Base-by-base conservation (phyloP, 2,113 vertebrate genomes). In the Rhombomys opimus region DNA sequence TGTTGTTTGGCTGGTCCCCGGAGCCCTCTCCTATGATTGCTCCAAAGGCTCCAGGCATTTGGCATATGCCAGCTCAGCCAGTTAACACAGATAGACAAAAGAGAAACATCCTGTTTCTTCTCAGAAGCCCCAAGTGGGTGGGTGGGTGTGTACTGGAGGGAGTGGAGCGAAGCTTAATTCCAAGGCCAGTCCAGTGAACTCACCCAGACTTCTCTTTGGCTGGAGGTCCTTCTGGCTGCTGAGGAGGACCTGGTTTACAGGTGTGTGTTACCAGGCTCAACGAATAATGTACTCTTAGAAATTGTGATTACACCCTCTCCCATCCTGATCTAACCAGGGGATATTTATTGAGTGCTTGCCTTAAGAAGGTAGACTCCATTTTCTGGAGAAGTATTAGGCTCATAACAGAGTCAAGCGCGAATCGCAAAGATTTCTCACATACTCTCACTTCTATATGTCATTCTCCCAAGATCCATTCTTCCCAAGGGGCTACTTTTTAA, bases 61-160 rank as follows among this genome's bases (percentile, higher is more conserved):
- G 82, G 90, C 65, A n/a, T 93, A 87, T 95, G 93, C 92, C 75
- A 9, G 52, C 35, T 54, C 91, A 80, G 86, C 91, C 92, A 52
- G 93, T 95, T 94, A 94, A 94, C 92, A 91, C 90, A 91, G 63
- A 92, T 94, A 67, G 57, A 92, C 93, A 86, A 87, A 80, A 89
- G 95, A 90, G 72, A 89, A 95, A 92, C 96, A 96, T 92, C 92
- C 81, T 88, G 72, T 95, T 93, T 61, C 85, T 81, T 78, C 61
- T 59, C 11, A 20, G 77, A 30, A 87, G 50, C 82, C 87, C 70
- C 92, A 68, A 78, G 59, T 70, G 91, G 35, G 90, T 65, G 50
- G 25, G 41, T 12, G 65, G 1, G 52, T 77, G 50, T 63, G 38
- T 3, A 35, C 1, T 35, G 23, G 38, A 7, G 7, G 20, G 22